These are phyloP conservation scores for Myotis vivesi DNA, from an alignment of 2,797 vertebrate species.

Conservation along the genomic window DNA sequence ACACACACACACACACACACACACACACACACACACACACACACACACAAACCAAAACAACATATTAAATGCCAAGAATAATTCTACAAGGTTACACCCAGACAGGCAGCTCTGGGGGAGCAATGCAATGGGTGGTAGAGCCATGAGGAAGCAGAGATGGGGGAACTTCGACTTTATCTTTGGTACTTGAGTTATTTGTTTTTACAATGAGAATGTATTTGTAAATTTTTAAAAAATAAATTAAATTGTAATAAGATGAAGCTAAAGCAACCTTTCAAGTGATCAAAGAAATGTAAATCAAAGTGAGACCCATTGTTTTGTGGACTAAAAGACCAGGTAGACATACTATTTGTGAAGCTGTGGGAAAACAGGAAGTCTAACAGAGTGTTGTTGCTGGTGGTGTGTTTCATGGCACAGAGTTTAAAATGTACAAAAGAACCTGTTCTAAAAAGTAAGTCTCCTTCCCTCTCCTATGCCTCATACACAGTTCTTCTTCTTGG, in stretches of 20 bases:
- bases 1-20: not conserved
- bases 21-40: not conserved
- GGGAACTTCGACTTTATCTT: not conserved
- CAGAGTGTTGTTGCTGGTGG: accelerated
- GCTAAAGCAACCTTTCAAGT: not conserved
- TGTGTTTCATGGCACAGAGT: not conserved
- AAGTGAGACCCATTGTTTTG: not conserved
- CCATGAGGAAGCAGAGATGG: not conserved
- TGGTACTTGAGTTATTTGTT: not conserved
- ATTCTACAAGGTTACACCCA: not conserved
- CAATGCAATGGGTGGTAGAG: not conserved
- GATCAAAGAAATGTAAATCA: not conserved
- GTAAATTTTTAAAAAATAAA: not conserved
- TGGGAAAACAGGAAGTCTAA: not conserved
- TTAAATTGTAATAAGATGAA: constrained; percentile 7
- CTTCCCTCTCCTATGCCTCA: not conserved
- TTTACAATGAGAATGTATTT: not conserved
- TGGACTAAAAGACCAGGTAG: not conserved
- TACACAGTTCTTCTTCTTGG: not conserved
- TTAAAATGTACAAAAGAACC: not conserved
- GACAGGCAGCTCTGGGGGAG: not conserved
- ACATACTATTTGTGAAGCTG: not conserved
- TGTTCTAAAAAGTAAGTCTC: not conserved
- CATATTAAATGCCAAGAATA: not conserved
- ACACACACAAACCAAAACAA: not conserved